phyloP scores from a whole-genome alignment of 2,113 vertebrate genomes.

The Syrmaticus mikado region DNA sequence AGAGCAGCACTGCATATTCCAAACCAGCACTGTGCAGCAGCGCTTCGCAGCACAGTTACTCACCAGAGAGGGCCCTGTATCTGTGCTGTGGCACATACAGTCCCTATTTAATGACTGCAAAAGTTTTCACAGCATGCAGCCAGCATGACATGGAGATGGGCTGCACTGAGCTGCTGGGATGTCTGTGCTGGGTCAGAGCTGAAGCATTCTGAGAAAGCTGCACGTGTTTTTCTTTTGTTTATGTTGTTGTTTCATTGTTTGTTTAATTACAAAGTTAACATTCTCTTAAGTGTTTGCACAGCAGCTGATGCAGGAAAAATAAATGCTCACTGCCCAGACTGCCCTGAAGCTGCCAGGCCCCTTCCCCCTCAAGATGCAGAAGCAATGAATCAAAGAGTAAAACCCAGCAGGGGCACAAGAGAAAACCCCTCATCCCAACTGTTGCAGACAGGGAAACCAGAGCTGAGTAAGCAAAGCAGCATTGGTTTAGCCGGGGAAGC shows the following conservation, averaged over 20 bases:
- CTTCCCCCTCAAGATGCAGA: not conserved
- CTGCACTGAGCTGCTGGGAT: not conserved
- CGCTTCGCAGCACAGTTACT: not conserved
- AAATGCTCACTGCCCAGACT: not conserved
- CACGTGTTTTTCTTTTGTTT: not conserved
- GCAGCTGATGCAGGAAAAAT: no score
- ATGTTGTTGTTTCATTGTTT: not conserved
- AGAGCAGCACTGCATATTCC: not conserved
- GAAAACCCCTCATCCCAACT: no score
- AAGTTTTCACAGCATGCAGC: accelerated
- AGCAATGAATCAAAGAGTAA: not conserved
- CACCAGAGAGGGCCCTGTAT: not conserved
- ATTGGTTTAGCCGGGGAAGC: no score
- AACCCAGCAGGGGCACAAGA: not conserved
- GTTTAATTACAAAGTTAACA: not conserved
- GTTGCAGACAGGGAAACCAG: not conserved
- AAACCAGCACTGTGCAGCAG: accelerated
- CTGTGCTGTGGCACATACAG: not conserved
- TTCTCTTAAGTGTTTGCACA: not conserved
- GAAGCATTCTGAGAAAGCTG: not conserved
- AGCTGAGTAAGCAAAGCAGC: no score
- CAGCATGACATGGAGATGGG: not conserved
- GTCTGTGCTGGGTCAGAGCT: not conserved
- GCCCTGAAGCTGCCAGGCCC: not conserved
- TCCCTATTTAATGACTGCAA: accelerated